phyloP scores from a whole-genome alignment of 2,113 vertebrate genomes.

The Tupaia chinensis region DNA sequence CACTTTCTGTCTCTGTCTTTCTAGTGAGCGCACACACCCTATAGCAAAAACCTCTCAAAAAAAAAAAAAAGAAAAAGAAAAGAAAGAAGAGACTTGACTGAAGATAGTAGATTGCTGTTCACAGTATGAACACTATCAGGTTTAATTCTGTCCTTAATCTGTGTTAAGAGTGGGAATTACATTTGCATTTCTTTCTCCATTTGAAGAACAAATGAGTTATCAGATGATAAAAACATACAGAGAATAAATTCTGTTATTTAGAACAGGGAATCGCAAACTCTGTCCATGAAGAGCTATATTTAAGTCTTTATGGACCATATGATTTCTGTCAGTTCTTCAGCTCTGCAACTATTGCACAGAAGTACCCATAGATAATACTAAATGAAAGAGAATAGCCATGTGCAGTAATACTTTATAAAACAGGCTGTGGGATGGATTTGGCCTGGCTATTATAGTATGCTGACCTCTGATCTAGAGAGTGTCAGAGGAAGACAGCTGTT shows the following conservation, averaged over 20 bases:
- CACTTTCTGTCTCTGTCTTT: no score
- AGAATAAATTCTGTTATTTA: not conserved
- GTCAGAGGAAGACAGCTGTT: conserved; percentile 34
- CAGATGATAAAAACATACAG: conserved; percentile 50
- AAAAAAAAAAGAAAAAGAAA: no score
- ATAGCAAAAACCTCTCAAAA: no score
- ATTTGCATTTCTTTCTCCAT: conserved; percentile 28
- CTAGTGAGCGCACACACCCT: no score
- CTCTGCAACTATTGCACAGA: not conserved
- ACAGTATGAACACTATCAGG: not conserved
- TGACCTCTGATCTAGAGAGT: not conserved
- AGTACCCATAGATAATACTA: not conserved
- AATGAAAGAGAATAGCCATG: not conserved
- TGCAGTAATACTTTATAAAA: conserved; percentile 16
- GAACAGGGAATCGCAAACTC: not conserved
- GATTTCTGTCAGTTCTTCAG: not conserved
- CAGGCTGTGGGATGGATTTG: not conserved
- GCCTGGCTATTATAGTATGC: not conserved
- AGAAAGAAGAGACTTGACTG: not conserved
- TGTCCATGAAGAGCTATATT: conserved; percentile 19
- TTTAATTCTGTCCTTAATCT: not conserved
- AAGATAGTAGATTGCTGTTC: not conserved
- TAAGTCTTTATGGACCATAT: not conserved
- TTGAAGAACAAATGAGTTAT: conserved; percentile 37
- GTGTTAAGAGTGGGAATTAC: not conserved